Evolutionary conservation across 1,140 invertebrate species (phyloP), one percentile per base, ranked within the genome.

Genomic region (Elysia chlorotica): DNA sequence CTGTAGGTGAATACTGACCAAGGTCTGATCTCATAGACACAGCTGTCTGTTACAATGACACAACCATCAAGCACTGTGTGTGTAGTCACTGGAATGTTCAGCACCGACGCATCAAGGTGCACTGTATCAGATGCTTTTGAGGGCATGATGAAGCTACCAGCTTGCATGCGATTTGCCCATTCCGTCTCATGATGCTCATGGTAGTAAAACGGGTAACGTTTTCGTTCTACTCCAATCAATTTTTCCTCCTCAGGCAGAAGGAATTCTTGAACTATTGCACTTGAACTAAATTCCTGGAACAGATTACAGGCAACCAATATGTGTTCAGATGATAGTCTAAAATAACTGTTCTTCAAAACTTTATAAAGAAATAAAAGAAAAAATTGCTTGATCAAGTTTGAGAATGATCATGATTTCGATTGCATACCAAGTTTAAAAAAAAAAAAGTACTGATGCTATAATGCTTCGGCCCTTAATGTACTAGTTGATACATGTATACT

Each of bases 1-100:
- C n/a, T n/a, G n/a, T n/a, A n/a, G n/a, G n/a, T n/a, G n/a, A n/a
- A n/a, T n/a, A n/a, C n/a, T n/a, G n/a, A 92, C 92, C 90, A 91
- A 28, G 93, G 86, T 79, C 89, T 87, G 77, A 93, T 88, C 84
- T 91, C 90, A 86, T 93, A 94, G 54, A 93, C 89, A 80, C 89
- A 90, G 78, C 86, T 88, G 84, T 91, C 91, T 41, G 92, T 93
- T 28, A 94, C 89, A 68, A 94, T 87, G 78, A 93, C 88, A 85
- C 92, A 93, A 2, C 92, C 91, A 89, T 83, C 83, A 57, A 82
- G 76, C 17, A 84, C 82, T 25, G 80, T 85, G 76, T 84, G 82
- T 37, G 71, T 78, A 28, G 74, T 75, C 25, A 85, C 57, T 2
- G 73, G 77, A 62, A 86, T 83, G 30, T 37, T 78, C 28, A 65